Conservation (phyloP, 1,140 invertebrate genomes). For the Caerostris darwini region DNA sequence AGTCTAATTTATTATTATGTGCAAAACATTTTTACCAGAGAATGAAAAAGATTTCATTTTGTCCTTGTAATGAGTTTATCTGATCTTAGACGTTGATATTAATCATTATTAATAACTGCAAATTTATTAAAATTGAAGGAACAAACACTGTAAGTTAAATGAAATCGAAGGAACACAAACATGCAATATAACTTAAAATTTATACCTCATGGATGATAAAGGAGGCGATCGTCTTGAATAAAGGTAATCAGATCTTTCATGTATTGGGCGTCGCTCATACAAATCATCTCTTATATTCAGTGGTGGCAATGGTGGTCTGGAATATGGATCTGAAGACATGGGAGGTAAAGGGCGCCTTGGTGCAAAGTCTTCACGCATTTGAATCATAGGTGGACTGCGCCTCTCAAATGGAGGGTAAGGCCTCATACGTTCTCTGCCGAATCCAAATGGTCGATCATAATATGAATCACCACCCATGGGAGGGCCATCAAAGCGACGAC, state of each 20-base stretch:
- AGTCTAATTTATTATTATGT: no score
- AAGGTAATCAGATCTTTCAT: slow-evolving; percentile 67
- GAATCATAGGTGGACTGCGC: slow-evolving; percentile 35
- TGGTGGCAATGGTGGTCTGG: slow-evolving; percentile 64
- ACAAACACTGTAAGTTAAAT: not conserved
- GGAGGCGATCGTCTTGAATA: slow-evolving; percentile 73
- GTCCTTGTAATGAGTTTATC: no score
- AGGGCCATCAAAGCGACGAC: slow-evolving; percentile 66
- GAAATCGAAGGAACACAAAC: not conserved
- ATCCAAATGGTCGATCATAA: slow-evolving; percentile 73
- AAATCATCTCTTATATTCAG: slow-evolving; percentile 67
- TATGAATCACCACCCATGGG: slow-evolving; percentile 67
- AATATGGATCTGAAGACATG: slow-evolving; percentile 53
- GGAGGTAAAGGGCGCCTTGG: slow-evolving; percentile 54
- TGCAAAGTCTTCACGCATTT: slow-evolving; percentile 30
- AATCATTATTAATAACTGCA: not conserved
- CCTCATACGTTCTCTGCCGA: slow-evolving; percentile 66
- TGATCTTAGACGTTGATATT: no score
- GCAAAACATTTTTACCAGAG: no score
- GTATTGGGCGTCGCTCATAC: slow-evolving; percentile 68
- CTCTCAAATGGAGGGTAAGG: slow-evolving; percentile 74
- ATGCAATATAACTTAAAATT: not conserved
- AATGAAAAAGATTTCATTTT: no score
- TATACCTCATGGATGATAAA: slow-evolving; percentile 60
- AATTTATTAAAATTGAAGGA: not conserved